phyloP scores from a whole-genome alignment of 1,140 invertebrate species.

The Drosophila funebris region DNA sequence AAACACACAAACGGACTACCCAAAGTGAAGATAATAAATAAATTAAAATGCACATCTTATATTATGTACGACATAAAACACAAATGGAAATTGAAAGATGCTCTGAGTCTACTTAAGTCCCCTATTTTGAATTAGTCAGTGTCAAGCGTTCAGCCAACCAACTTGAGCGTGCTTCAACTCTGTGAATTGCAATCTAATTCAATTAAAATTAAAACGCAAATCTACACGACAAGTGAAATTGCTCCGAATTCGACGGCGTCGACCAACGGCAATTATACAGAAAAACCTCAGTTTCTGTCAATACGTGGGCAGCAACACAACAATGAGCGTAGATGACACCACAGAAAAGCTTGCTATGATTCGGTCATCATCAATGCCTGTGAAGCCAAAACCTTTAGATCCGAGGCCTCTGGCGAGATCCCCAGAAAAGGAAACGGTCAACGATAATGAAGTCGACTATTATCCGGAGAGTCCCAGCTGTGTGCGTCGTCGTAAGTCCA shows the following conservation, averaged over 20 bases:
- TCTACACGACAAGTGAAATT: constrained; percentile 69
- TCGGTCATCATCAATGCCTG: constrained; percentile 79
- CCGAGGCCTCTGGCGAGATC: constrained; percentile 65
- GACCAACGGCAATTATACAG: constrained; percentile 56
- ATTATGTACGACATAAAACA: constrained; percentile 3
- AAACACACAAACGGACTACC: constrained; percentile 24
- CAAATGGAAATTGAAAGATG: constrained; percentile 2
- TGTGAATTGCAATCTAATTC: constrained; percentile 64
- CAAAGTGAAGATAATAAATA: constrained; percentile 61
- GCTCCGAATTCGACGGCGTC: constrained; percentile 46
- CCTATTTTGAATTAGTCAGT: constrained; percentile 42
- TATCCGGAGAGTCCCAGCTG: constrained; percentile 76
- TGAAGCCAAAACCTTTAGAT: constrained; percentile 72
- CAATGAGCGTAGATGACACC: constrained; percentile 46
- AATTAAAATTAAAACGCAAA: constrained; percentile 81
- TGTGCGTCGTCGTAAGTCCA: constrained; percentile 55
- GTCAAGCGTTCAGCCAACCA: constrained; percentile 49
- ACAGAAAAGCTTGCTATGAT: constrained; percentile 56
- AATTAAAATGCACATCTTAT: constrained; percentile 66
- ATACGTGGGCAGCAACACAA: constrained; percentile 47
- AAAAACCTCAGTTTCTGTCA: constrained; percentile 38
- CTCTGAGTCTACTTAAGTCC: neutral
- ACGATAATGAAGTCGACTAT: constrained; percentile 65
- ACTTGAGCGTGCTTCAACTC: constrained; percentile 34
- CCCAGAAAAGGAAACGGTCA: constrained; percentile 74